These are phyloP conservation scores for Trichoplusia ni DNA, from an alignment of 1,140 invertebrate species.

Conservation along the genomic window DNA sequence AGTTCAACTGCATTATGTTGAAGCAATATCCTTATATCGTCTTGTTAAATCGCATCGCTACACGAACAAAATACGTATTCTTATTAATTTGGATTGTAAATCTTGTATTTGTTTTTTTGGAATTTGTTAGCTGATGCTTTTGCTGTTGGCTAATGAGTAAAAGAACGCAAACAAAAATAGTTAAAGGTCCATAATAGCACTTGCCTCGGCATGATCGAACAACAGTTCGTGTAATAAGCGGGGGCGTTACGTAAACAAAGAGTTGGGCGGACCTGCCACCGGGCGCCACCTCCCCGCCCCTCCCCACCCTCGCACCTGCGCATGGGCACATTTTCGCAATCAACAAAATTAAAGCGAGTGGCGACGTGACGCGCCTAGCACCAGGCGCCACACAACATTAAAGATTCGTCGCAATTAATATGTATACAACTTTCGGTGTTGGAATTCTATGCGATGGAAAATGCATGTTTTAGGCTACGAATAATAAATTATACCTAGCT, in stretches of 20 bases:
- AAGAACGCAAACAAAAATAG: no score
- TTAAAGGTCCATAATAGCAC: neutral
- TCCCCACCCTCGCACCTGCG: conserved; percentile 54
- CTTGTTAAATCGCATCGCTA: neutral
- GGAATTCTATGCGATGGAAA: neutral
- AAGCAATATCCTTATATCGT: no score
- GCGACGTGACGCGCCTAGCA: conserved; percentile 4
- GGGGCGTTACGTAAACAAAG: conserved; percentile 78
- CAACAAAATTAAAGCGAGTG: conserved; percentile 39
- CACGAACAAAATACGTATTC: no score
- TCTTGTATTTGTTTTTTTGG: no score
- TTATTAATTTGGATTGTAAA: no score
- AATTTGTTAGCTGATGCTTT: no score
- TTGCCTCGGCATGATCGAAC: conserved; percentile 25
- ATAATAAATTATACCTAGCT: neutral
- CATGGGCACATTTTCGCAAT: conserved; percentile 62
- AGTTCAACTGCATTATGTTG: neutral
- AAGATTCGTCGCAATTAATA: conserved; percentile 8
- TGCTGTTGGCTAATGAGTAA: no score
- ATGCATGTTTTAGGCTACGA: neutral
- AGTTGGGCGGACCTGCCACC: conserved; percentile 73
- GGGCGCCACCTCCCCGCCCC: conserved; percentile 58
- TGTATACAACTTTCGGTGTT: conserved; percentile 7
- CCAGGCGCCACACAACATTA: conserved; percentile 33
- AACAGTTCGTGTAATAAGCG: conserved; percentile 61